Evolutionary conservation across 2,888 invertebrate species (phyloP).

Genomic region (Amphipyra tragopoginis): DNA sequence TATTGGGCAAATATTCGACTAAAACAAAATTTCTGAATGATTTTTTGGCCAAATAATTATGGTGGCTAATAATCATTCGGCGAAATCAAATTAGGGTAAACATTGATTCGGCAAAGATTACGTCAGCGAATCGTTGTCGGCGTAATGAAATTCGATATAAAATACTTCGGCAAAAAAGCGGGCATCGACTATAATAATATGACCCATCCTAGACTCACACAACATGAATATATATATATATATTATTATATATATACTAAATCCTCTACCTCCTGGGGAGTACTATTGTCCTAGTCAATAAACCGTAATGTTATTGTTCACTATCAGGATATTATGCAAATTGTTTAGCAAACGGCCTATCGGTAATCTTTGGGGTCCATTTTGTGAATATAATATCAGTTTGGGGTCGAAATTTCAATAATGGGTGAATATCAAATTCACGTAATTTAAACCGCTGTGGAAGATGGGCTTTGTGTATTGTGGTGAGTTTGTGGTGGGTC

Average conservation of each 20-base stretch:
- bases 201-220: too few species aligned
- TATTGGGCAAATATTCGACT: too few species aligned
- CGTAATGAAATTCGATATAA: too few species aligned
- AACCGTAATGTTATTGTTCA: slow-evolving; percentile 40
- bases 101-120: too few species aligned
- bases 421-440: slow-evolving; percentile 25
- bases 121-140: too few species aligned
- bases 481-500: neutral
- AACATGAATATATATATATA: slow-evolving; percentile 48
- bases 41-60: too few species aligned
- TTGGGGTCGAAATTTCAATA: slow-evolving; percentile 49
- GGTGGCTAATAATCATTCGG: too few species aligned
- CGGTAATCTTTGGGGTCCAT: slow-evolving; percentile 55
- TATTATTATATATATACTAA: slow-evolving; percentile 34
- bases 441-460: slow-evolving; percentile 21
- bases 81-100: too few species aligned
- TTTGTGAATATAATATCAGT: slow-evolving; percentile 51
- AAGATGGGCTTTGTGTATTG: slow-evolving; percentile 12
- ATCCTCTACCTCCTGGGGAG: slow-evolving; percentile 1
- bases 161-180: too few species aligned
- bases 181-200: too few species aligned
- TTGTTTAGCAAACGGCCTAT: slow-evolving; percentile 44
- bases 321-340: slow-evolving; percentile 55
- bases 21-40: too few species aligned
- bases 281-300: slow-evolving; percentile 33